Evolutionary conservation across 2,113 vertebrate genomes (phyloP), one percentile per base, ranked within the genome.

Genomic region (Gila orcuttii): DNA sequence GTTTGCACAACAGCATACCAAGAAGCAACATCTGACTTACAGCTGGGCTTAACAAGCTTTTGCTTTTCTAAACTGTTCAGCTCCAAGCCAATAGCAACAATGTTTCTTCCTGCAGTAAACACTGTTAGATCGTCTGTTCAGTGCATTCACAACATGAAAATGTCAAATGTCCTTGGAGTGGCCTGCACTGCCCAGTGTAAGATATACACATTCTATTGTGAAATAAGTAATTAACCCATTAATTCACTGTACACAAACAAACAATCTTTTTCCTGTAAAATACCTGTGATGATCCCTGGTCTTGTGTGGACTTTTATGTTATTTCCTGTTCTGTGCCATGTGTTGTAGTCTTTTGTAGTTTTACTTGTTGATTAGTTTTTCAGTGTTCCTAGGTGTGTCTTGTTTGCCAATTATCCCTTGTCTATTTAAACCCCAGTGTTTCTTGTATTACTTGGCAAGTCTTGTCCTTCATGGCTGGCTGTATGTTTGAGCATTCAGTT

Each of bases 41-140:
- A 82, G 79, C 62, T 82, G 79, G 42, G 17, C 69, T 82, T 82
- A 82, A 68, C 79, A 68, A 82, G 79, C 10, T 52, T 68, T 50
- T 77, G 9, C 33, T 77, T 55, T 33, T 33, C 55, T 69, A 55
- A 69, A 82, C 62, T 82, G 80, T 82, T 28, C 52, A 55, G 45
- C 47, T 52, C 52, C 3, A 9, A 69, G 80, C 64, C 64, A 69
- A 82, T 47, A 36, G 19, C 25, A 52, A 45, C 15, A 50, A 59
- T 75, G 82, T 76, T 75, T 62, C 73, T 75, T 62, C 71, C 36
- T 76, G 52, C 69, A 62, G 71, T 76, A 76, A 76, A 84, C 71
- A 60, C 23, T 62, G 10, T 28, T 28, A 68, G 25, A 31, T 50
- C 69, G 62, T 50, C n/a, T 82, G 25, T 33, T 68, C 59, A 68